Evolutionary conservation across 1,140 invertebrate species (phyloP).

Genomic region (Lordiphosa mommai): DNA sequence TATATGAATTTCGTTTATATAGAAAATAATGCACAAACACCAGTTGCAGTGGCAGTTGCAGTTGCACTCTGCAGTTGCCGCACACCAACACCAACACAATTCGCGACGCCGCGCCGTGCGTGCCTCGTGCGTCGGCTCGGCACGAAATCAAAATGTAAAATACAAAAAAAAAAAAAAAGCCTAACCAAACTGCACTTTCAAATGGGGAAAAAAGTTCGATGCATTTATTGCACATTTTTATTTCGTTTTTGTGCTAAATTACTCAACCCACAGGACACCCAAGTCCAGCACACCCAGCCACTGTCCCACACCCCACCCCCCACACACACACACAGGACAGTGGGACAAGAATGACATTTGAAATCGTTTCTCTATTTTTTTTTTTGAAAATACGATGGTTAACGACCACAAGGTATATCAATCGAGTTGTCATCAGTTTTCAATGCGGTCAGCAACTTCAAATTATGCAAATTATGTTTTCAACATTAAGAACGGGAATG

Average conservation of each 20-base stretch:
- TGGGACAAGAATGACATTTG: too few relatives aligned
- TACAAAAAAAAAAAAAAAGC: conserved; percentile 10
- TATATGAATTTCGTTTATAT: conserved; percentile 49
- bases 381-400: too few relatives aligned
- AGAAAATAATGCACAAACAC: conserved; percentile 69
- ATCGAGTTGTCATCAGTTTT: too few relatives aligned
- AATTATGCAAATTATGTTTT: too few relatives aligned
- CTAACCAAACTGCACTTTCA: conserved; percentile 35
- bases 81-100: neutral
- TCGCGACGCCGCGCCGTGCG: too few relatives aligned
- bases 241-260: conserved; percentile 49
- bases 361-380: too few relatives aligned
- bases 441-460: too few relatives aligned
- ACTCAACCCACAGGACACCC: neutral
- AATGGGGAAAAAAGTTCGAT: conserved; percentile 34
- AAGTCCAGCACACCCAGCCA: neutral
- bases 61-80: conserved; percentile 1
- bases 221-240: conserved; percentile 36
- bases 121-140: conserved; percentile 3
- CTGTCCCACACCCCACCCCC: neutral
- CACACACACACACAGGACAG: neutral
- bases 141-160: conserved; percentile 17
- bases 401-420: too few relatives aligned
- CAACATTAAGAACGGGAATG: too few relatives aligned
- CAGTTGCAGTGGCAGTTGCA: conserved; percentile 51